A percentile compares a stretch with the other conserved stretches of the same genome.
Evolutionary conservation across 2,113 vertebrate species (phyloP).

Genomic region (Burhinus bistriatus): DNA sequence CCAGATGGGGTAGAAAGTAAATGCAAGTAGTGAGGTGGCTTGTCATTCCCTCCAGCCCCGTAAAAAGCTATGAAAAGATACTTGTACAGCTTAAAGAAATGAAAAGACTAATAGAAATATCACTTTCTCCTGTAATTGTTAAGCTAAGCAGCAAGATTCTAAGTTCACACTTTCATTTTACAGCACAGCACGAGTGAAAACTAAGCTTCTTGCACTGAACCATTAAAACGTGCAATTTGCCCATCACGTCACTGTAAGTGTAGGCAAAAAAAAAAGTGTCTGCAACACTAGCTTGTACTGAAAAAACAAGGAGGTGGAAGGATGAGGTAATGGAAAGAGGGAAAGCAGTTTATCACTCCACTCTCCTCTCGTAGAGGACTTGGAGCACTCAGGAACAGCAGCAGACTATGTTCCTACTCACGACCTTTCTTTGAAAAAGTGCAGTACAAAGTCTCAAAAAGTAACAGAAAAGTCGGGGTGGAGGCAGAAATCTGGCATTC

Average conservation of each 20-base stretch:
- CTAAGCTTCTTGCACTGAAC: not conserved
- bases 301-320: not conserved
- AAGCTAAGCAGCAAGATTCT: not conserved
- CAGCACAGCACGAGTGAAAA: not conserved
- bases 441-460: not conserved
- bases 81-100: not conserved
- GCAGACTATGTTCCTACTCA: not conserved
- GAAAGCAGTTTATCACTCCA: conserved; percentile 29
- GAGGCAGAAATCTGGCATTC: conserved; percentile 28
- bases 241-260: not conserved
- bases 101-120: not conserved
- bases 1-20: not conserved
- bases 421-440: conserved; percentile 7
- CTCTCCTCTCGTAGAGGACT: not conserved
- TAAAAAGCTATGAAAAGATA: not conserved
- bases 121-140: not conserved
- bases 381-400: not conserved
- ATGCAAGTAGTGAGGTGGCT: not conserved
- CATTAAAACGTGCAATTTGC: not conserved
- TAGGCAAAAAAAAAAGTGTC: not conserved
- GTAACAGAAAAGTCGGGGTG: not conserved
- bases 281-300: not conserved
- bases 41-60: rapidly evolving
- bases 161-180: not conserved
- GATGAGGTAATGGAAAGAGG: conserved; percentile 46